Evolutionary conservation across 2,113 vertebrate species (phyloP).

Genomic region (Pionites leucogaster): DNA sequence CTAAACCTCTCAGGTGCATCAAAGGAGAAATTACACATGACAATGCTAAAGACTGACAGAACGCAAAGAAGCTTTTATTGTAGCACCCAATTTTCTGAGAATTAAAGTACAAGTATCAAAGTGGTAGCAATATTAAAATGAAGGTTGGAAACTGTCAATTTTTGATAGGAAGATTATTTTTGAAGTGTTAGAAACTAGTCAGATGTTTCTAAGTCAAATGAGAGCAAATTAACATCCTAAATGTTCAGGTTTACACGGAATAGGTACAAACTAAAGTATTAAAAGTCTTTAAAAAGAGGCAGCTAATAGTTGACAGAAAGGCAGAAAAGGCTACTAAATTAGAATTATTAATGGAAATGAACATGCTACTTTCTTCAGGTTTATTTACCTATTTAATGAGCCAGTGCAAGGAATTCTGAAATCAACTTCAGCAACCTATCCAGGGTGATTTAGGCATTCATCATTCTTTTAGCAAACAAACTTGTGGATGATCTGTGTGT

Average conservation of each 20-base stretch:
- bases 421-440: background rate
- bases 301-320: background rate
- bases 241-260: background rate
- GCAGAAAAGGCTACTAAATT: background rate
- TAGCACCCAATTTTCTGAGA: conserved; percentile 1
- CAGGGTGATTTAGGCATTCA: background rate
- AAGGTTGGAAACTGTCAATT: conserved; percentile 21
- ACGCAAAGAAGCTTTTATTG: conserved; percentile 34
- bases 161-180: conserved; percentile 40
- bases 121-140: background rate
- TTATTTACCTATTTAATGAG: background rate
- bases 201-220: background rate
- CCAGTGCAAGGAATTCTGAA: background rate
- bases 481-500: background rate
- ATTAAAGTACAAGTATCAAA: conserved; percentile 11
- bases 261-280: background rate
- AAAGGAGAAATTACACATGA: background rate
- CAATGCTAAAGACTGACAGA: conserved; percentile 1
- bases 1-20: background rate
- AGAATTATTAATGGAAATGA: background rate
- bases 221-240: background rate
- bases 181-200: background rate
- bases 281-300: background rate
- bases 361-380: background rate
- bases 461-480: background rate